Base-by-base conservation (phyloP, 2,888 invertebrate genomes). In the Brenthis daphne region DNA sequence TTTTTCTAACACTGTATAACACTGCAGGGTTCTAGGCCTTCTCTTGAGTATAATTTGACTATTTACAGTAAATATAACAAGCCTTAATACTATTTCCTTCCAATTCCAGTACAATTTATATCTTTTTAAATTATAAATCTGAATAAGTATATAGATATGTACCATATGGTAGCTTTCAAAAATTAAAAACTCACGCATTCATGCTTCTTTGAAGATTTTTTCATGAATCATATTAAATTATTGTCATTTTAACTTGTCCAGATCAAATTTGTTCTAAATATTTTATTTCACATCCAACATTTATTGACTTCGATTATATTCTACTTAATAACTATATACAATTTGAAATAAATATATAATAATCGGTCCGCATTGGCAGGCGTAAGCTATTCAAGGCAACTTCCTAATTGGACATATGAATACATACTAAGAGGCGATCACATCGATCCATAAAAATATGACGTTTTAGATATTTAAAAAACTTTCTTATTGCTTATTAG, bases 21-120 rank as follows among this genome's bases (percentile, higher is more conserved):
- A 65, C 61, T 63, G 65, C 61, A 71, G 82, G 69, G 83, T 80
- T 83, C 82, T 82, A 81, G 82, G 85, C 86, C 84, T 86, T 84
- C 43, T 37, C 37, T 65, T 53, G 55, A 61, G 66, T 68, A 64
- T 66, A 64, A 57, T 51, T 65, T 55, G 33, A 58, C 57, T 67
- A 70, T 70, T 66, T 72, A 68, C 71, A 72, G 48, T 61, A 58
- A 56, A 64, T 24, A 67, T 56, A 63, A 20, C 16, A 67, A 57
- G 67, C 67, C 11, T 13, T 54, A 55, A 55, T 55, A 63, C 37
- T 55, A 13, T 55, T 20, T 61, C 13, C 54, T 16, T 51, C 37
- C 37, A 51, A 37, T 61, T 33, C 16, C 61, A 43, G 6, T 29
- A 29, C 29, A 53, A 53, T 51, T 29, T 20, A 50, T 33, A 16